phyloP scores from a whole-genome alignment of 2,888 invertebrate species.

The Drosophila hamatofila region DNA sequence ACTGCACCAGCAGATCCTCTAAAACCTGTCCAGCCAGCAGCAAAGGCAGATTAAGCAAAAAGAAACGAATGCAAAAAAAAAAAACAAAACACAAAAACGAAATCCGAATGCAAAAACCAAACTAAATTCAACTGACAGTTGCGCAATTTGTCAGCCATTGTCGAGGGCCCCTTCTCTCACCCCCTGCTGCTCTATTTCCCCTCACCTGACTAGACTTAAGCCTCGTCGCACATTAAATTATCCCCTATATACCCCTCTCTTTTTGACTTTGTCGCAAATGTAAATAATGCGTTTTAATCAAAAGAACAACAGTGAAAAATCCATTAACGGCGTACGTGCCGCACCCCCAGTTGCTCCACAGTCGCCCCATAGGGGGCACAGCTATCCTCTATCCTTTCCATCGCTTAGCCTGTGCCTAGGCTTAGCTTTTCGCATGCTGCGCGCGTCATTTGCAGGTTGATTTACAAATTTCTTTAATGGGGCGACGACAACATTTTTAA shows the following conservation, averaged over 20 bases:
- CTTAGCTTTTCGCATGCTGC: slow-evolving; percentile 45
- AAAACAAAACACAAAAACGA: slow-evolving; percentile 15
- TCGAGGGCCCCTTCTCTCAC: background rate
- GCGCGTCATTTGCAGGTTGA: slow-evolving; percentile 63
- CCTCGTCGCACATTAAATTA: slow-evolving; percentile 21
- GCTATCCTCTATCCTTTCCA: slow-evolving; percentile 14
- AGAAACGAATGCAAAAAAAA: background rate
- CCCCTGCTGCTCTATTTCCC: background rate
- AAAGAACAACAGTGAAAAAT: slow-evolving; percentile 58
- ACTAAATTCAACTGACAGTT: slow-evolving; percentile 37
- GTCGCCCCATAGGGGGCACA: slow-evolving; percentile 14
- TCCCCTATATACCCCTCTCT: background rate
- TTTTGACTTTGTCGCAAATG: slow-evolving; percentile 51
- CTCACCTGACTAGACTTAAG: slow-evolving; percentile 6
- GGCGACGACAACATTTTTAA: slow-evolving; percentile 84
- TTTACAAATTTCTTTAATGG: slow-evolving; percentile 82
- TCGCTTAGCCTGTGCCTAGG: slow-evolving; percentile 2
- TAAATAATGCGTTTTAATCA: slow-evolving; percentile 72
- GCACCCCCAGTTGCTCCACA: slow-evolving; percentile 77
- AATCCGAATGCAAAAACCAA: slow-evolving; percentile 41
- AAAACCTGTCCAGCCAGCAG: slow-evolving; percentile 1
- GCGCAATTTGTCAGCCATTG: slow-evolving; percentile 70
- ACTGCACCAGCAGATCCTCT: slow-evolving; percentile 14
- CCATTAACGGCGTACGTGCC: slow-evolving; percentile 86
- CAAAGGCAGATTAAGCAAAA: background rate